phyloP scores from a whole-genome alignment of 2,113 vertebrate species.

The Pygoscelis antarcticus region DNA sequence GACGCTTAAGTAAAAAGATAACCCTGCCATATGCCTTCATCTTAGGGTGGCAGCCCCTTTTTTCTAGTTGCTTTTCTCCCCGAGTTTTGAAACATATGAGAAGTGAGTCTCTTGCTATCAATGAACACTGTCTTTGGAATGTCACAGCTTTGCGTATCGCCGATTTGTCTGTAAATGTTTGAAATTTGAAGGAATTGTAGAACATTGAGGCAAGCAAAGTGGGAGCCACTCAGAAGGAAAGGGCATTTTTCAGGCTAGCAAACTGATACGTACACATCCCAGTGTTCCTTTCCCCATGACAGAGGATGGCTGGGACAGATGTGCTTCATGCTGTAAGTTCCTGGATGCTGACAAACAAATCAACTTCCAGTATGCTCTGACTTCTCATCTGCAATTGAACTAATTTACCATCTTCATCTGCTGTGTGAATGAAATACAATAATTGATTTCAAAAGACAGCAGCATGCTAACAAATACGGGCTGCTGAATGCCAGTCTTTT shows the following conservation, averaged over 20 bases:
- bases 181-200: neutral
- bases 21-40: constrained; percentile 10
- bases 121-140: neutral
- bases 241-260: neutral
- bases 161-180: neutral
- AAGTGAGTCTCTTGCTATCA: neutral
- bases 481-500: neutral
- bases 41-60: neutral
- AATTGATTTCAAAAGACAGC: neutral
- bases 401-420: constrained; percentile 39
- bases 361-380: neutral
- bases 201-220: neutral
- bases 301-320: neutral
- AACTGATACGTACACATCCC: neutral
- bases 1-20: neutral
- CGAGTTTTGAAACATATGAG: neutral
- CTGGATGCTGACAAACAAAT: constrained; percentile 28
- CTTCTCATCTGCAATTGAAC: constrained; percentile 22
- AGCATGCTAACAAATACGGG: neutral
- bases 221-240: neutral
- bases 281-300: neutral
- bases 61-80: neutral
- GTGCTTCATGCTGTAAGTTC: neutral
- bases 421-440: constrained; percentile 15
- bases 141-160: neutral